Percentiles rank a stretch among this genome's conserved stretches.
phyloP scores from a whole-genome alignment of 1,140 invertebrate genomes.

The Matsumurasca onukii region DNA sequence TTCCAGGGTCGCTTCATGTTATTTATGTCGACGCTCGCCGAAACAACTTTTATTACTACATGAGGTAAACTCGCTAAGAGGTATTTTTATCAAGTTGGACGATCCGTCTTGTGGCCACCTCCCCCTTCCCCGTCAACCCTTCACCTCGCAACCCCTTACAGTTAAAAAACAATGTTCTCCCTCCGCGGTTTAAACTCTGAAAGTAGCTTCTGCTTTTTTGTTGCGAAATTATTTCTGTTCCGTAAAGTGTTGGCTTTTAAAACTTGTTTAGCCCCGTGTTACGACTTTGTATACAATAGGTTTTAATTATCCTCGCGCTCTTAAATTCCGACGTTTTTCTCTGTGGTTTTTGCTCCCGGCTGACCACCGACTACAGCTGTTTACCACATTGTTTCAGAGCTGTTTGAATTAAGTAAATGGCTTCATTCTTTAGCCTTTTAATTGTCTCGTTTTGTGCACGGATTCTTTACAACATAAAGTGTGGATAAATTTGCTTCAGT shows the following conservation, averaged over 20 bases:
- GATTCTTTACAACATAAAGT: too few species aligned
- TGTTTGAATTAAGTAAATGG: too few species aligned
- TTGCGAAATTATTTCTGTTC: not conserved
- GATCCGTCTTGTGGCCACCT: not conserved
- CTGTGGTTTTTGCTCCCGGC: not conserved
- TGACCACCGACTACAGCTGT: too few species aligned
- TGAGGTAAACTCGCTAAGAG: not conserved
- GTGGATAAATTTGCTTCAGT: too few species aligned
- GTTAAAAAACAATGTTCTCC: conserved; percentile 1
- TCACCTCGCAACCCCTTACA: not conserved
- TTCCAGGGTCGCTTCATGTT: not conserved
- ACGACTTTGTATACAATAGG: not conserved
- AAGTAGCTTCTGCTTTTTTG: not conserved
- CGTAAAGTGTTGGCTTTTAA: conserved; percentile 1
- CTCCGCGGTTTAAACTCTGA: not conserved
- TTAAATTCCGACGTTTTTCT: not conserved
- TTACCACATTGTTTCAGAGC: too few species aligned
- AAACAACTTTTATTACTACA: conserved; percentile 1
- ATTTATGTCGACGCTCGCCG: not conserved
- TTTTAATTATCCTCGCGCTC: not conserved
- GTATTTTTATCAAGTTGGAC: not conserved
- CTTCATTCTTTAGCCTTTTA: too few species aligned
- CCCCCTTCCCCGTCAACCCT: not conserved
- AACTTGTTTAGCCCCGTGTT: not conserved
- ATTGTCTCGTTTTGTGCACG: too few species aligned